Base-by-base conservation (phyloP, 2,888 invertebrate genomes). In the Acrocyrtus sp. region DNA sequence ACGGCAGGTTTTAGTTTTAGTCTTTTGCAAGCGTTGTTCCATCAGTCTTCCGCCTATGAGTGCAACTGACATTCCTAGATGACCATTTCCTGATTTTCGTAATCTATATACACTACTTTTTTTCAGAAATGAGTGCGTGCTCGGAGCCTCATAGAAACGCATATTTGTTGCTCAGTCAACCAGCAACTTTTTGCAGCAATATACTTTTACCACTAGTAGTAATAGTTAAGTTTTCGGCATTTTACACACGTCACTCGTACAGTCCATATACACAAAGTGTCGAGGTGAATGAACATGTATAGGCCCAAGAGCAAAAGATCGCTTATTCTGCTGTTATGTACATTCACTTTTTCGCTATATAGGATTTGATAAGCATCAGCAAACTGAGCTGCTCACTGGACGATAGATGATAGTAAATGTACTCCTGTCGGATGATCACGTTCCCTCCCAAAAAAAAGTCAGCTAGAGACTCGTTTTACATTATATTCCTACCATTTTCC, bases 281-380 rank as follows among this genome's bases (percentile, higher is more conserved):
- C 24, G 70, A 70, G 70, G 70, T 70, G 70, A 70, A 70, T 70
- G 70, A 70, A 70, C 70, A 70, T 70, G 62, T 50, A 62, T 70
- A 62, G 70, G 62, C 56, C 56, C 21, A 68, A 45, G 47, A 5
- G 47, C 6, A 45, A 45, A 19, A 45, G 47, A 15, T 6, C 17
- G 47, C n/a, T 4, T 45, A n/a, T 12, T 45, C 5, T 17, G 47
- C 24, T n/a, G 47, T 58, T n/a, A 66, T 48, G 39, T 69, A 29
- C 50, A 61, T 39, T 54, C 39, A 60, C 51, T 58, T 50, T 62
- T 51, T 54, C 60, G 8, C 60, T 22, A 19, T 34, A 12, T 34
- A 12, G 34, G 34, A 5, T 29, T 15, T 56, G 62, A 57, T 62
- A 70, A 62, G 50, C 22, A 70, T 70, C 62, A 57, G 50, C 48